Conservation (phyloP, 2,113 vertebrate genomes). For the Cichladusa arquata region DNA sequence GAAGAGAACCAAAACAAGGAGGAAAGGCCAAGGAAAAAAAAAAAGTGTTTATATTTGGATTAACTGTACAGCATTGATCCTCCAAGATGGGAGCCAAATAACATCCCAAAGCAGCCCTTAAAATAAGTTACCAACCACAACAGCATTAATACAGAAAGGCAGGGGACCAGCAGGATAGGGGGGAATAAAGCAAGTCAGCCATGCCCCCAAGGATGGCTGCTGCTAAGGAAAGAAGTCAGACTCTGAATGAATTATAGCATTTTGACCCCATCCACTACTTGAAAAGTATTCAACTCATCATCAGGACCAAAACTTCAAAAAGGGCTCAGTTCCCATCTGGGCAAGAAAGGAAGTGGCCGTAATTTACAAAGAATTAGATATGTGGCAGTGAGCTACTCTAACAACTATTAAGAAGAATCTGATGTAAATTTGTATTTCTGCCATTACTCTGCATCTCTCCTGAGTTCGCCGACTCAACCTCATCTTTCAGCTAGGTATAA, state of each 20-base stretch:
- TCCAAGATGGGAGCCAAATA: background rate
- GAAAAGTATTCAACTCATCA: background rate
- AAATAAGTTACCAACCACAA: background rate
- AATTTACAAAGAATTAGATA: background rate
- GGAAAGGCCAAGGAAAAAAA: background rate
- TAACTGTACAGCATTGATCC: background rate
- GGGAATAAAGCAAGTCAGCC: background rate
- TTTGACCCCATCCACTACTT: background rate
- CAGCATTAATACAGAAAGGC: background rate
- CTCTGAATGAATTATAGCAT: background rate
- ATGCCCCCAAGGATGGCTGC: background rate
- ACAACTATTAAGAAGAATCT: background rate
- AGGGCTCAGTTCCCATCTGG: background rate
- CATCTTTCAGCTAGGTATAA: background rate
- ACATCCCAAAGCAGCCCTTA: background rate
- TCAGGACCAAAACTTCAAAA: background rate
- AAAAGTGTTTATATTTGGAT: background rate
- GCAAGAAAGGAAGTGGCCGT: background rate
- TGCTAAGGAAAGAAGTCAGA: background rate
- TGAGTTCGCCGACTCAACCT: background rate
- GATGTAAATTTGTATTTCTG: background rate
- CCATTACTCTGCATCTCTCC: background rate
- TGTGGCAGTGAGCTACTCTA: background rate
- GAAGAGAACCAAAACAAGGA: background rate
- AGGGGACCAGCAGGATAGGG: background rate